Conservation (phyloP, 2,113 vertebrate species). For the Orthonyx spaldingii region DNA sequence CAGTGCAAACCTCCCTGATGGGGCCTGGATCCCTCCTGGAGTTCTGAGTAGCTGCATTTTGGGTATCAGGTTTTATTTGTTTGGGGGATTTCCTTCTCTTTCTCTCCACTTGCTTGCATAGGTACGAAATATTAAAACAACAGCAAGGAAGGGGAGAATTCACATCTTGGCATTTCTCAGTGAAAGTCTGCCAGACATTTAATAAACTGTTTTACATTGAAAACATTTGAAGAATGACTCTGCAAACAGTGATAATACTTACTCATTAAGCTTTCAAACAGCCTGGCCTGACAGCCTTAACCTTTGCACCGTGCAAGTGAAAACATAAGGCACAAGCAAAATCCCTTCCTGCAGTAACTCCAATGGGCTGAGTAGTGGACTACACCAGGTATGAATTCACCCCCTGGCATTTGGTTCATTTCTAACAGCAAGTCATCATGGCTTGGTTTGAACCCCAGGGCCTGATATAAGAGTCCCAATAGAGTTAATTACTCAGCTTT, state of each 20-base stretch:
- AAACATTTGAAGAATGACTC: constrained; percentile 57
- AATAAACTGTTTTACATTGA: constrained; percentile 35
- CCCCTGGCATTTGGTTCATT: constrained; percentile 24
- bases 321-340: constrained; percentile 35
- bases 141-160: neutral
- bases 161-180: constrained; percentile 24
- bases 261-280: constrained; percentile 49
- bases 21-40: neutral
- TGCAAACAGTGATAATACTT: constrained; percentile 53
- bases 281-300: constrained; percentile 39
- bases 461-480: constrained; percentile 38
- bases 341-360: neutral
- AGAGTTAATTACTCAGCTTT: constrained; percentile 50
- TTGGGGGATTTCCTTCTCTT: neutral
- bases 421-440: constrained; percentile 26
- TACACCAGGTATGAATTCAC: constrained; percentile 19
- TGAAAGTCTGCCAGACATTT: constrained; percentile 26
- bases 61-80: neutral
- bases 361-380: neutral
- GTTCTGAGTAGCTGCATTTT: neutral
- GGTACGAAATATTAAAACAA: constrained; percentile 30
- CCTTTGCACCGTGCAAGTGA: constrained; percentile 45
- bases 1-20: neutral
- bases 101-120: neutral
- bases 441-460: constrained; percentile 3